Evolutionary conservation across 2,797 vertebrate species (phyloP).

Genomic region (Steatocranus sp.): DNA sequence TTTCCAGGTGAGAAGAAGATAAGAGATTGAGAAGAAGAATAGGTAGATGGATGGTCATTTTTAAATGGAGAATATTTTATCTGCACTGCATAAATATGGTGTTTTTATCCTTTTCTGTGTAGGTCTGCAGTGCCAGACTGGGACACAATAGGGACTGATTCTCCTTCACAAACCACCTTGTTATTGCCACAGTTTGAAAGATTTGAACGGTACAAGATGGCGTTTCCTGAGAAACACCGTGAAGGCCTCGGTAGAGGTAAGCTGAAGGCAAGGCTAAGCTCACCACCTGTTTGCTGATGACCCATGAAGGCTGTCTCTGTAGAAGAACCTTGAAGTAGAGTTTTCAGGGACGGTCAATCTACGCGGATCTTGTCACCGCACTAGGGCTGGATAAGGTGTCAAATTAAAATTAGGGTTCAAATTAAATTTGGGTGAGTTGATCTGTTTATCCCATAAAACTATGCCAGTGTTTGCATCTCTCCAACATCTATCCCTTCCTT

Average conservation of each 20-base stretch:
- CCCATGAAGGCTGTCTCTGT: background rate
- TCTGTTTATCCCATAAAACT: background rate
- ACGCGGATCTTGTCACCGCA: fast-evolving
- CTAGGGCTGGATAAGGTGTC: background rate
- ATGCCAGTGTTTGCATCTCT: background rate
- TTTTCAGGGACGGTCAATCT: background rate
- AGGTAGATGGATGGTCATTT: background rate
- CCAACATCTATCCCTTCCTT: background rate
- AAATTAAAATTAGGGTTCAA: background rate
- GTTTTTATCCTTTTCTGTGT: background rate
- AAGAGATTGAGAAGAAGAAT: background rate
- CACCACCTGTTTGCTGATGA: background rate
- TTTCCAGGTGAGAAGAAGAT: background rate
- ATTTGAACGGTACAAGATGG: background rate
- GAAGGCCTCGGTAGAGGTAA: background rate
- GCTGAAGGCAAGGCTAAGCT: background rate
- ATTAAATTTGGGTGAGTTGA: background rate
- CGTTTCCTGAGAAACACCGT: background rate
- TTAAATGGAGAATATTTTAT: background rate
- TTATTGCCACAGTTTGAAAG: background rate
- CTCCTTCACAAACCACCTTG: background rate
- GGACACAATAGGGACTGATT: background rate
- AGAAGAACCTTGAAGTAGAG: background rate
- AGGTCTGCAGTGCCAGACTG: background rate
- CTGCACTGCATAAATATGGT: background rate